These are phyloP conservation scores for Schizothorax lantsangensis DNA, from an alignment of 2,797 vertebrate species.

Conservation along the genomic window DNA sequence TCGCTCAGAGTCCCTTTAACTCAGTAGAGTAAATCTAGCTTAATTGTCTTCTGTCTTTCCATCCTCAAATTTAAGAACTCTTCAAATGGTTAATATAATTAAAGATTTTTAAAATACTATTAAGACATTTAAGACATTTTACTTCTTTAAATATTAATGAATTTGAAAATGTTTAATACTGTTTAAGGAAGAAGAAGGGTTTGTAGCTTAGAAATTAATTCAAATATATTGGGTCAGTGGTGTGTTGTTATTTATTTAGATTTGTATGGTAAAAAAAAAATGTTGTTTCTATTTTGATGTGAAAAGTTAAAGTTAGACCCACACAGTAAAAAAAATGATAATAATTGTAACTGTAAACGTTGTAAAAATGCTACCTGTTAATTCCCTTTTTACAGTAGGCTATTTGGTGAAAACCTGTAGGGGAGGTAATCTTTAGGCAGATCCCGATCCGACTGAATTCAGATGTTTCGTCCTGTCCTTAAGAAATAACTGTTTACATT, in stretches of 20 bases:
- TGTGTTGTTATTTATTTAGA: background rate
- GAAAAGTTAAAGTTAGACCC: background rate
- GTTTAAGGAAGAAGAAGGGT: background rate
- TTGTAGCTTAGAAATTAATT: background rate
- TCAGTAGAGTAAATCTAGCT: background rate
- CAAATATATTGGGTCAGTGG: background rate
- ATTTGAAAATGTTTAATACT: too few species aligned
- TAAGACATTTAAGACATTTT: background rate
- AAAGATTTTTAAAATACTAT: background rate
- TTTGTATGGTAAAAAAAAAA: background rate
- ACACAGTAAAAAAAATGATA: background rate
- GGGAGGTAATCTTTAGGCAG: background rate
- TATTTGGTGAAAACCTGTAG: background rate
- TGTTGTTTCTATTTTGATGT: background rate
- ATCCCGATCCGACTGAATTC: background rate
- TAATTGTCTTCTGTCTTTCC: slow-evolving; percentile 7
- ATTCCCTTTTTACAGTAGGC: background rate
- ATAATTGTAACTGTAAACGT: too few species aligned
- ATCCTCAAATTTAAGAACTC: background rate
- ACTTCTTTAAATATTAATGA: background rate
- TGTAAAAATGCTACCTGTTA: too few species aligned
- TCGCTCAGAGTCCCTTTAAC: slow-evolving; percentile 1
- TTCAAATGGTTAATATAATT: background rate
- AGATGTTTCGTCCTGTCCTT: background rate
- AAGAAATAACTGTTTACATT: background rate